Evolutionary conservation across 2,113 vertebrate genomes (phyloP), one percentile per base, ranked within the genome.

Genomic region (Epinephelus fuscoguttatus): DNA sequence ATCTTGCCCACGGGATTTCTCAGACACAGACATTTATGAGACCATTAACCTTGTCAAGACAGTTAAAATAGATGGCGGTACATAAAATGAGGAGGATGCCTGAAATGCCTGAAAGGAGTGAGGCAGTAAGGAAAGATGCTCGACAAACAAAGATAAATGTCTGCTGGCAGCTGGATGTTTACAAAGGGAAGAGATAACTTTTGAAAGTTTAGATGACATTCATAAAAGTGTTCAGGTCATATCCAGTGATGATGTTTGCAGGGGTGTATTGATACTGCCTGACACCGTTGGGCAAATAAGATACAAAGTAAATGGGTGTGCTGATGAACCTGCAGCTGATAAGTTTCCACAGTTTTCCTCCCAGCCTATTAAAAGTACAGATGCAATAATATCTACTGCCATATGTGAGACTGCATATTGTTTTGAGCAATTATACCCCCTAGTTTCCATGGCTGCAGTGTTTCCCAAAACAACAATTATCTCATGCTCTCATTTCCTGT

Each of bases 41-140:
- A 75, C 86, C 68, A 90, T 85, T 90, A 89, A 90, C 88, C 86
- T 91, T 87, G 88, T 87, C 80, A 69, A 63, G 80, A 87, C 60
- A 70, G 82, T 80, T 82, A 64, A 80, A 90, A 90, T 70, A 83
- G 83, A 88, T 86, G 79, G 75, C 3, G 23, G 52, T 57, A 84
- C 66, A 66, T 86, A 76, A 88, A 89, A 80, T 69, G 56, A 84
- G 78, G 81, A 71, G 75, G 66, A 70, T 74, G 75, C n/a, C 81
- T 77, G 75, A 72, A 71, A 80, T 64, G 70, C n/a, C 68, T 52
- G 74, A 63, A 71, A 87, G 71, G 37, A 86, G 55, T 0, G 33
- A 50, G 64, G 76, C 69, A n/a, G 66, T 74, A 25, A 33, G 72
- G 37, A 47, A 81, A 77, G 81, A 82, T 49, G 71, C 64, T 72